Evolutionary conservation across 2,888 invertebrate species (phyloP).

Genomic region (Atrina japonica): DNA sequence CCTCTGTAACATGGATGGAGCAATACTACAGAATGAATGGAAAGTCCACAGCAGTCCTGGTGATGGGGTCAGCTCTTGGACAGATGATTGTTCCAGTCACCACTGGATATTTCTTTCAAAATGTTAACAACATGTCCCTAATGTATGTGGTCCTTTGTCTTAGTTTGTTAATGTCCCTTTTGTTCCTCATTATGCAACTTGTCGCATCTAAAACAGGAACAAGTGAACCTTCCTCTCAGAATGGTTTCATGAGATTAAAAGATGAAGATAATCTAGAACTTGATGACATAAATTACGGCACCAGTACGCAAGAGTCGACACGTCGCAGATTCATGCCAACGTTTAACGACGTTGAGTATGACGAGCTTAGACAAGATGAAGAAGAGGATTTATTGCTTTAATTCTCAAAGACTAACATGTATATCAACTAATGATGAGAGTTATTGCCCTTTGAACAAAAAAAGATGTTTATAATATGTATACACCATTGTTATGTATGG

Average conservation of each 20-base stretch:
- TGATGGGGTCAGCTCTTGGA: conserved; percentile 80
- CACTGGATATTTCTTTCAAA: conserved; percentile 78
- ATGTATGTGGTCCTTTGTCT: conserved; percentile 77
- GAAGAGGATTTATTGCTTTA: conserved; percentile 33
- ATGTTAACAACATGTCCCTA: conserved; percentile 75
- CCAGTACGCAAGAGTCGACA: conserved; percentile 35
- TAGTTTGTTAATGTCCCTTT: conserved; percentile 66
- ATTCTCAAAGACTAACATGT: too few species aligned
- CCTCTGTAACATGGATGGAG: conserved; percentile 81
- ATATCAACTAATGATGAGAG: too few species aligned
- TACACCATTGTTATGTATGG: too few species aligned
- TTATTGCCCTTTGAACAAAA: too few species aligned
- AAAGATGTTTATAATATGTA: too few species aligned
- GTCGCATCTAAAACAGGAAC: conserved; percentile 68
- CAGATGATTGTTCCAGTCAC: conserved; percentile 80
- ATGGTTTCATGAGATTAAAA: conserved; percentile 65
- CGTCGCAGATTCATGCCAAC: conserved; percentile 43
- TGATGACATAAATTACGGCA: conserved; percentile 53
- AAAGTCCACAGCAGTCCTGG: conserved; percentile 81
- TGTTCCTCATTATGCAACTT: conserved; percentile 77
- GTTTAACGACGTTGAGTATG: conserved; percentile 33
- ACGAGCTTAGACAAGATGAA: conserved; percentile 40
- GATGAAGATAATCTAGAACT: conserved; percentile 64
- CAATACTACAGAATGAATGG: conserved; percentile 80
- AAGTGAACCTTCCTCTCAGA: conserved; percentile 41